Conservation (phyloP, 1,140 invertebrate genomes). For the Andrena cerasifolii region DNA sequence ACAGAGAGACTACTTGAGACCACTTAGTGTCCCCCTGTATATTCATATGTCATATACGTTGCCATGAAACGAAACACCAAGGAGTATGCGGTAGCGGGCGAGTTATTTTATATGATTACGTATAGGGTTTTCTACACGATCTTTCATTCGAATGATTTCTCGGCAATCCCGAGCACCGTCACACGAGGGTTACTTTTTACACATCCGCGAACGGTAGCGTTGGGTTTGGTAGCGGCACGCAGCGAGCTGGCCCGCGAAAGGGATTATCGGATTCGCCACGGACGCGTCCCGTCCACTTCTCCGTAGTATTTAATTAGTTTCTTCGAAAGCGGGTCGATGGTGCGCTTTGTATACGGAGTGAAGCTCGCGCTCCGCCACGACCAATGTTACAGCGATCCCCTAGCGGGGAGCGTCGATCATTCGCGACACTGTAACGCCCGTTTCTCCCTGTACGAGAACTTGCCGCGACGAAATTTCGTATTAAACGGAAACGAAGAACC, state of each 20-base stretch:
- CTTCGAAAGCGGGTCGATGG: background rate
- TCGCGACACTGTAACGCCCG: background rate
- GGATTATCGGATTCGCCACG: constrained; percentile 17
- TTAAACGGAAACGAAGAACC: constrained; percentile 39
- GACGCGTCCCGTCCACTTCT: constrained; percentile 8
- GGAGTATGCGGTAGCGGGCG: background rate
- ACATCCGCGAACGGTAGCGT: background rate
- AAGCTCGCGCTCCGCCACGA: no score
- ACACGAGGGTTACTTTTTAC: background rate
- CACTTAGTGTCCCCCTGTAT: no score
- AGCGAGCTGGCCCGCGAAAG: constrained; percentile 6
- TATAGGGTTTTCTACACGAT: background rate
- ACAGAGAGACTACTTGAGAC: background rate
- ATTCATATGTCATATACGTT: no score
- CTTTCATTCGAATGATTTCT: background rate
- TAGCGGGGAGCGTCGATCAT: no score
- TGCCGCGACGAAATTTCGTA: background rate
- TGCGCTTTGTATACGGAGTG: background rate
- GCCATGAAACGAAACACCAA: no score
- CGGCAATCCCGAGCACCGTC: background rate
- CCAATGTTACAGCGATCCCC: no score
- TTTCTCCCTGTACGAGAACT: background rate
- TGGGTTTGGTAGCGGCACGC: background rate
- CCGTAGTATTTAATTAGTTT: constrained; percentile 32
- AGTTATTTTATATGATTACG: background rate